These are phyloP conservation scores for Saccopteryx bilineata DNA, from an alignment of 2,113 vertebrate species.

Conservation along the genomic window DNA sequence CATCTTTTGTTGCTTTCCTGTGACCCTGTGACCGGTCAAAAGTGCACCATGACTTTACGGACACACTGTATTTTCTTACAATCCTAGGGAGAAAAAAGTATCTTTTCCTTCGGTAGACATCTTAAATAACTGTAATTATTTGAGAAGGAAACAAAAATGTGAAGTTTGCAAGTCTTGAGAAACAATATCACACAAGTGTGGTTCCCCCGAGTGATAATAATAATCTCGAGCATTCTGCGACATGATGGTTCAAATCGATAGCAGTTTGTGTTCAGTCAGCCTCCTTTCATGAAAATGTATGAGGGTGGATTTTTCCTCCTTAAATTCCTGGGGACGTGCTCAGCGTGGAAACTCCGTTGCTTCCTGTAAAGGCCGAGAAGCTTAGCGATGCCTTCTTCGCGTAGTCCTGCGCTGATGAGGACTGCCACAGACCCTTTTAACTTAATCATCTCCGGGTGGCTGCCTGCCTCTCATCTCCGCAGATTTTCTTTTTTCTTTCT, in stretches of 20 bases:
- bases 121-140: neutral
- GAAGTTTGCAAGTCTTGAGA: neutral
- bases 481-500: neutral
- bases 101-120: neutral
- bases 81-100: too few relatives aligned
- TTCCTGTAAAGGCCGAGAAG: neutral
- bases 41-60: too few relatives aligned
- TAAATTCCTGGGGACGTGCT: neutral
- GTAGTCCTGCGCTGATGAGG: neutral
- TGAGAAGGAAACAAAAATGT: neutral
- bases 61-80: too few relatives aligned
- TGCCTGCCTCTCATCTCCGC: neutral
- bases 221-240: neutral
- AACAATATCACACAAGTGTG: neutral
- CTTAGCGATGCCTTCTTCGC: neutral
- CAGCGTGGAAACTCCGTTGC: fast-evolving
- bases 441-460: neutral
- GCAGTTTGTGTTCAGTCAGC: neutral
- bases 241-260: fast-evolving
- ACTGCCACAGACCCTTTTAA: neutral
- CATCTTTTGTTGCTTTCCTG: too few relatives aligned
- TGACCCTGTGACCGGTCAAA: too few relatives aligned
- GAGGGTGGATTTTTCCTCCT: neutral
- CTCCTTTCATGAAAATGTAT: neutral
- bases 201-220: too few relatives aligned